A percentile compares a stretch with the other conserved stretches of the same genome.
Conservation (phyloP, 2,113 vertebrate genomes). For the Xenopus borealis region DNA sequence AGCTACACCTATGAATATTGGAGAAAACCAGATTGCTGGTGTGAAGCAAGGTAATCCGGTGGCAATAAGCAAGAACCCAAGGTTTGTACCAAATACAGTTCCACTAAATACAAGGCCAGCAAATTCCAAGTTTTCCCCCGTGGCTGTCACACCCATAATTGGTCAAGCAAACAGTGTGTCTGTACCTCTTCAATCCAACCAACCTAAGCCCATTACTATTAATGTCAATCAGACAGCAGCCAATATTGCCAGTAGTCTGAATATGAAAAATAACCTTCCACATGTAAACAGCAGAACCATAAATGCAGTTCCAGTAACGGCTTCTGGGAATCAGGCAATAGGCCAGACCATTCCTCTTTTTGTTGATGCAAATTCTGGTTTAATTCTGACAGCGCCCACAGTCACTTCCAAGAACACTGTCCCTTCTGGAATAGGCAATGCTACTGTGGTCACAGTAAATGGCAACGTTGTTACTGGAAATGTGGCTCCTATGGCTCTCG, state of each 20-base stretch:
- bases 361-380: constrained; percentile 31
- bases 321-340: not conserved
- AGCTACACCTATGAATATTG: constrained; percentile 27
- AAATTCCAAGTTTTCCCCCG: constrained; percentile 1
- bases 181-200: not conserved
- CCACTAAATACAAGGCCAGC: not conserved
- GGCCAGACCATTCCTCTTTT: constrained; percentile 20
- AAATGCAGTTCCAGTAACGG: constrained; percentile 10
- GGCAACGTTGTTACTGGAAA: constrained; percentile 10
- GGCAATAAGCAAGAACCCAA: constrained; percentile 18
- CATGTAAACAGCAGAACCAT: not conserved
- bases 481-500: constrained; percentile 9
- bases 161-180: constrained; percentile 14
- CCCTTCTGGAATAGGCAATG: constrained; percentile 19
- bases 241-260: not conserved
- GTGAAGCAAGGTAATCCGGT: constrained; percentile 4
- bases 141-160: constrained; percentile 7
- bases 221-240: constrained; percentile 6
- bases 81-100: not conserved
- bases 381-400: constrained; percentile 21
- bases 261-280: constrained; percentile 4
- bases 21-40: constrained; percentile 22
- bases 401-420: constrained; percentile 22
- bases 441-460: constrained; percentile 29
- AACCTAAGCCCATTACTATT: constrained; percentile 10